These are phyloP conservation scores for Lypha dubia DNA, from an alignment of 2,888 invertebrate genomes.

Conservation along the genomic window DNA sequence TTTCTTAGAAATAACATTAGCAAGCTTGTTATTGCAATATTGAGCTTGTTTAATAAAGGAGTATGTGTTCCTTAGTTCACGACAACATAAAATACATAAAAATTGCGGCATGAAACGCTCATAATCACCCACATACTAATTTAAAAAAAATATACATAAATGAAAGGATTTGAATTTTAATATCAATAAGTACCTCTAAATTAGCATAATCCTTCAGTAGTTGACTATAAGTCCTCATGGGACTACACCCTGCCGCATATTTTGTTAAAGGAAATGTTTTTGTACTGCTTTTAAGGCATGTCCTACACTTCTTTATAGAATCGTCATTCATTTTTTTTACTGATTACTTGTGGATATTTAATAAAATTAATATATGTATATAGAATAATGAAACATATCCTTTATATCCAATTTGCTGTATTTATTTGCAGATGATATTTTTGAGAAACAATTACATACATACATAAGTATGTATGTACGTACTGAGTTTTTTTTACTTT, in stretches of 20 bases:
- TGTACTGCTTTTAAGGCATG: constrained; percentile 56
- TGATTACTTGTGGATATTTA: background rate
- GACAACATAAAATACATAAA: constrained; percentile 69
- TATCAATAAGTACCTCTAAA: constrained; percentile 31
- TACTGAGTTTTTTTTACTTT: no score
- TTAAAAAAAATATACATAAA: background rate
- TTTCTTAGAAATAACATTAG: constrained; percentile 58
- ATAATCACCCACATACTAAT: constrained; percentile 26
- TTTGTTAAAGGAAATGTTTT: constrained; percentile 32
- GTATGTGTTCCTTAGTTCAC: constrained; percentile 74
- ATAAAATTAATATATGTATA: constrained; percentile 22
- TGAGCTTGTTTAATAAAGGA: constrained; percentile 76
- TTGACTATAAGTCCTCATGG: constrained; percentile 37
- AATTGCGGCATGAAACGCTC: constrained; percentile 55
- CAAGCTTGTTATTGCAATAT: constrained; percentile 74
- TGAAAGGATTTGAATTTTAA: background rate
- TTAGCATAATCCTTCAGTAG: constrained; percentile 48
- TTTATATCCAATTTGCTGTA: no score
- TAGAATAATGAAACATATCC: no score
- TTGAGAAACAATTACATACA: no score
- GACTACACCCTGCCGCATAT: background rate
- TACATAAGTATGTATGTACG: no score
- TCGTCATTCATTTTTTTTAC: constrained; percentile 31
- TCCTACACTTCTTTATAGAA: constrained; percentile 43
- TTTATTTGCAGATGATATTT: no score